phyloP scores from a whole-genome alignment of 2,797 vertebrate genomes.

The Gallinago stenura region DNA sequence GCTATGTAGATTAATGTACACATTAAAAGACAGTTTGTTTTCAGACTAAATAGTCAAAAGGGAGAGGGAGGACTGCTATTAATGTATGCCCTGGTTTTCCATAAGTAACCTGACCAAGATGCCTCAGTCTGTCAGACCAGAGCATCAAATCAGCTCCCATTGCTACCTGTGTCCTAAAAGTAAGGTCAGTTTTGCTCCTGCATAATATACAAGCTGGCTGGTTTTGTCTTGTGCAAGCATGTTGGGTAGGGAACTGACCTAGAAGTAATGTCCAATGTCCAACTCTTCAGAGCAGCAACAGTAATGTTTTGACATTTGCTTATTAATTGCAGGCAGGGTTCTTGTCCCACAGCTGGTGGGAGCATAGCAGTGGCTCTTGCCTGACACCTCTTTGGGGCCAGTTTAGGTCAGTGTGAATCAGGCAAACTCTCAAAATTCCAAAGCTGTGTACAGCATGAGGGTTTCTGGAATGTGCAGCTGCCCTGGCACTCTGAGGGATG shows the following conservation, averaged over 20 bases:
- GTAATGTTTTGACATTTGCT: background rate
- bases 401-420: background rate
- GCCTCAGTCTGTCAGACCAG: background rate
- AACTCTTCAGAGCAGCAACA: background rate
- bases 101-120: background rate
- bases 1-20: background rate
- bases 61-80: background rate
- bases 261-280: background rate
- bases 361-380: background rate
- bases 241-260: background rate
- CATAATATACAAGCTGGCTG: background rate
- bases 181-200: background rate
- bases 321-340: background rate
- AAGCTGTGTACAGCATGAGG: background rate
- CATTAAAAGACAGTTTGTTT: background rate
- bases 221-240: background rate
- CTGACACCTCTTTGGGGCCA: background rate
- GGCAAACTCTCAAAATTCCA: background rate
- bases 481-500: background rate
- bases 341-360: background rate
- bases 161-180: background rate
- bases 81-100: background rate
- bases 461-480: conserved; percentile 50
- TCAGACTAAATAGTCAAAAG: background rate
- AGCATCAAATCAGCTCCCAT: background rate